A percentile compares a stretch with the other conserved stretches of the same genome.
phyloP scores from a whole-genome alignment of 2,113 vertebrate species.

The Burhinus oedicnemus region DNA sequence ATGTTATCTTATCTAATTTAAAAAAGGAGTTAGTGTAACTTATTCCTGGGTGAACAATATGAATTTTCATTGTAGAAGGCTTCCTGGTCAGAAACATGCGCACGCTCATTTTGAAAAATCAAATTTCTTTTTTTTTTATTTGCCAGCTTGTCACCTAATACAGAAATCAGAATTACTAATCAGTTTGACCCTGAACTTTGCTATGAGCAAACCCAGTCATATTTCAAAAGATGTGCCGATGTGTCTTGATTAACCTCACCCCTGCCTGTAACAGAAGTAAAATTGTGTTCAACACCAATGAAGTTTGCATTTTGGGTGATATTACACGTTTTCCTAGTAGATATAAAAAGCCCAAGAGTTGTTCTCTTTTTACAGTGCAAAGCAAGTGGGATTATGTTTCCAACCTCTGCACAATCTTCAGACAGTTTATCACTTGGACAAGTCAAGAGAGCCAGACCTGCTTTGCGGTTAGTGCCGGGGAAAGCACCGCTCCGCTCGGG shows the following conservation, averaged over 20 bases:
- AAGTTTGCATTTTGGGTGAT: background rate
- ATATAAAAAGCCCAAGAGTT: background rate
- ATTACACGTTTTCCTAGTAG: background rate
- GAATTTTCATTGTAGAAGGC: background rate
- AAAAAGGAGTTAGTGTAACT: background rate
- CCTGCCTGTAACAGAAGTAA: background rate
- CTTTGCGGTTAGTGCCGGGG: fast-evolving
- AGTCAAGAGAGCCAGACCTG: fast-evolving
- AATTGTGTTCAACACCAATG: background rate
- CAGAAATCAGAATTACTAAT: background rate
- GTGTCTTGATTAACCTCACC: background rate
- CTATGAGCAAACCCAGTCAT: fast-evolving
- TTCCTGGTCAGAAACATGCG: background rate
- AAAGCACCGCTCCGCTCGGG: fast-evolving
- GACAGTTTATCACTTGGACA: background rate
- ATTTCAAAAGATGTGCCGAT: fast-evolving
- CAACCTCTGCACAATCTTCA: background rate
- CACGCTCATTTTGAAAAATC: background rate
- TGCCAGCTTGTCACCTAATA: background rate
- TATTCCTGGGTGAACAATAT: background rate
- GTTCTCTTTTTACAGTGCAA: background rate
- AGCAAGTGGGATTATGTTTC: background rate
- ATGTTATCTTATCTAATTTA: background rate
- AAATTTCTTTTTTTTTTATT: background rate
- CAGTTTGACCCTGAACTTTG: background rate